A percentile compares a stretch with the other conserved stretches of the same genome.
Conservation (phyloP, 2,797 vertebrate genomes). For the Silurus aristotelis region DNA sequence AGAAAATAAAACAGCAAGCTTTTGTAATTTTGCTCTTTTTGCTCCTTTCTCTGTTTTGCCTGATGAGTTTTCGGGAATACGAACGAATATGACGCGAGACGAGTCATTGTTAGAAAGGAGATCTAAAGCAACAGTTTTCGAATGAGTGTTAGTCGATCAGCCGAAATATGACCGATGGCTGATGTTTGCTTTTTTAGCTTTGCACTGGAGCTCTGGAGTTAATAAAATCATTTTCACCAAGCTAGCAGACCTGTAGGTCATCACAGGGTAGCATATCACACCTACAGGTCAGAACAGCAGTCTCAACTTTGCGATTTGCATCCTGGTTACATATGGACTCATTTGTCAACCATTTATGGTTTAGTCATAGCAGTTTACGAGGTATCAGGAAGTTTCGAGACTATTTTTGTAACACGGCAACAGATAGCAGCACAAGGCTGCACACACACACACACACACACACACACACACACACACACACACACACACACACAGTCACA, state of each 20-base stretch:
- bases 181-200: neutral
- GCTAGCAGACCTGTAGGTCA: neutral
- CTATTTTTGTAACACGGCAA: too few species aligned
- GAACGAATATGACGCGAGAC: neutral
- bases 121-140: neutral
- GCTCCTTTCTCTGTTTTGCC: neutral
- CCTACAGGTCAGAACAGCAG: too few species aligned
- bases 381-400: too few species aligned
- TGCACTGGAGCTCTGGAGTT: neutral
- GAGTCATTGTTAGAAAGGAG: neutral
- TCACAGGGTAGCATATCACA: neutral
- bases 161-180: neutral
- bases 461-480: too few species aligned
- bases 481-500: too few species aligned
- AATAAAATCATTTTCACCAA: neutral
- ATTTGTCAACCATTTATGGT: neutral
- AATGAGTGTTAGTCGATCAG: too few species aligned
- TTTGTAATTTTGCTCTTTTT: constrained; percentile 47
- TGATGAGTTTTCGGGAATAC: neutral
- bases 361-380: neutral
- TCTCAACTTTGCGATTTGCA: neutral
- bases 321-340: neutral
- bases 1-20: constrained; percentile 31
- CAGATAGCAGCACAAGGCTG: too few species aligned
- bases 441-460: too few species aligned